Base-by-base conservation (phyloP, 2,113 vertebrate species). In the Oostethus manadensis region DNA sequence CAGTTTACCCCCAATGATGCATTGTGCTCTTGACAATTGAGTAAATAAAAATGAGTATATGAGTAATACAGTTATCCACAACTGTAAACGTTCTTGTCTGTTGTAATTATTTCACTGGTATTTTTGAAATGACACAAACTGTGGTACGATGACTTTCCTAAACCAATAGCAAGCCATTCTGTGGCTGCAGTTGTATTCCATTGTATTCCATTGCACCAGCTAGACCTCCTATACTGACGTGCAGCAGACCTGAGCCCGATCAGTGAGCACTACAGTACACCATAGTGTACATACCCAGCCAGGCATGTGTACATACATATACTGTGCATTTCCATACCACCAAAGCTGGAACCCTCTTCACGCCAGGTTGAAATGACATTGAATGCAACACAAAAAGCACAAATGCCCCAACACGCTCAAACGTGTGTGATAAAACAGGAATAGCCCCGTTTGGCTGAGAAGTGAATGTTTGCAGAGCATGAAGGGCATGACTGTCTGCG, bases 401-500 rank as follows among this genome's bases (percentile, higher is more conserved):
- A 33, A 1, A 33, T 33, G 29, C 29, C 5, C 29, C 29, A 33
- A 33, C 29, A 6, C 8, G 29, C 29, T 33, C 23, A 26, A 26
- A 45, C 21, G 7, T 42, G 15, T 58, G 64, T 46, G 21, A 53
- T 64, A 59, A n/a, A 43, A 15, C 46, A 33, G 58, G 1, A 7
- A 18, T 40, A 40, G 59, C 23, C 35, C 68, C 16, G 49, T 73
- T 67, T 43, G 23, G 8, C 55, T 26, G 51, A 61, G 48, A 44
- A 48, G 38, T 35, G 65, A 7, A 8, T 67, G 60, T 47, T 54
- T 49, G 48, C 22, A 59, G 21, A 57, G 47, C 61, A 75, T 76
- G 60, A 78, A 80, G 76, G 76, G 58, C 68, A 22, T 38, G 35
- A 33, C 11, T 0, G 15, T 38, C 60, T 61, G 44, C 20, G 18